Percentiles rank a stretch among this genome's conserved stretches.
These are phyloP conservation scores for Belgica antarctica DNA, from an alignment of 2,888 invertebrate species.

Conservation along the genomic window DNA sequence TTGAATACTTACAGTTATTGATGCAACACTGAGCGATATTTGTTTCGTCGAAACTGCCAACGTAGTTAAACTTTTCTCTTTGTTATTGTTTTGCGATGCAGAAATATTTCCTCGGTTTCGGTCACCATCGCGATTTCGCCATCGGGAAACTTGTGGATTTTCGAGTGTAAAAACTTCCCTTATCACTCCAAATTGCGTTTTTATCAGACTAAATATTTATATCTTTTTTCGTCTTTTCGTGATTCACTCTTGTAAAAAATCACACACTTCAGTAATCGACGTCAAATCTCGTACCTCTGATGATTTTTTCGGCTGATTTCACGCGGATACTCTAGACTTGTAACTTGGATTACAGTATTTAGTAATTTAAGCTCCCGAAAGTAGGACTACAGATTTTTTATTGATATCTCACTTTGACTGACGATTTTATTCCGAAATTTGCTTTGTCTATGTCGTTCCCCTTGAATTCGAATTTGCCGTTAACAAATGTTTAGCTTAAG, in stretches of 20 bases:
- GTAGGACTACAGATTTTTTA: no score
- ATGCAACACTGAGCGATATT: not conserved
- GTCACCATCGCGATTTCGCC: not conserved
- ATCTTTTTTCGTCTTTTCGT: not conserved
- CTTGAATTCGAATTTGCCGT: no score
- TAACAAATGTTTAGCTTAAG: no score
- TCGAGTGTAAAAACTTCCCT: not conserved
- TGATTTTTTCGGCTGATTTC: no score
- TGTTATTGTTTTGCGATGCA: not conserved
- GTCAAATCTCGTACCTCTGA: no score
- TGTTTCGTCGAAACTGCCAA: constrained; percentile 13
- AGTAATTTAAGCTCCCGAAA: no score
- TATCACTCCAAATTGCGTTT: not conserved
- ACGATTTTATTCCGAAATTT: no score
- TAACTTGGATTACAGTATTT: no score
- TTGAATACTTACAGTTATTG: constrained; percentile 14
- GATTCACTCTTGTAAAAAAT: not conserved
- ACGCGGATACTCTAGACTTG: no score
- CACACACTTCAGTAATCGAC: no score
- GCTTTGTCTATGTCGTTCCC: no score
- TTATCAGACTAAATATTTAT: not conserved
- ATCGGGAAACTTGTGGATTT: not conserved
- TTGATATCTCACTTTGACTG: no score
- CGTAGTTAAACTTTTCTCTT: constrained; percentile 21
- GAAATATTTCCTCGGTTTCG: not conserved